Evolutionary conservation across 2,797 vertebrate species (phyloP), one percentile per base, ranked within the genome.

Genomic region (Acanthornis magna): DNA sequence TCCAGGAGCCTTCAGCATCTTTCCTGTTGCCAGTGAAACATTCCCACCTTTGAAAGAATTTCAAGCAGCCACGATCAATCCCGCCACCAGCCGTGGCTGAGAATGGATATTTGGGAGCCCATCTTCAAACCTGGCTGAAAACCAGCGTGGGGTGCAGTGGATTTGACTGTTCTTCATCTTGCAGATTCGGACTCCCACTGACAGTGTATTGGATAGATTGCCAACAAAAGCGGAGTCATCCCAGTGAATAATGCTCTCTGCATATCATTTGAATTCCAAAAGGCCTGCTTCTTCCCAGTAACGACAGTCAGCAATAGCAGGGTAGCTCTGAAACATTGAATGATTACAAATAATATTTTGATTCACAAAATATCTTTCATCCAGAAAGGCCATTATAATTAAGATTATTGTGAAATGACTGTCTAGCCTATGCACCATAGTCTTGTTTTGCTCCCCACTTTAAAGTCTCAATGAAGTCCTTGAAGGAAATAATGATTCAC

Each of bases 191-290:
- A 76, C 55, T 62, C 62, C 89, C 40, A 53, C 68, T 66, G 91
- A 26, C 60, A 94, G 54, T 0, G 0, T 36, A n/a, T 93, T 81
- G 92, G 62, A 81, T 32, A 91, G 65, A 85, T 47, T 94, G 93
- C 58, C 91, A 88, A 53, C 86, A 94, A 43, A 85, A 95, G 61
- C 55, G 51, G 72, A 80, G 14, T 34, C 61, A 68, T 67, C 40
- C 61, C 11, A 7, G n/a, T 2, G 5, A 95, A 62, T 3, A 19
- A 73, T 85, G 58, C 58, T 91, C 61, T 92, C 81, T 80, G 70
- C 34, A 89, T 66, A 65, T 75, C 7, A 93, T 91, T 70, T 91
- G 60, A 90, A 92, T 96, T 80, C 82, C 67, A 73, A 91, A 85
- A 88, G 45, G 23, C 30, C 32, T 93, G 26, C 21, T 84, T 93